Evolutionary conservation across 2,888 invertebrate genomes (phyloP), one percentile per base, ranked within the genome.

Genomic region (Hydroisotoma schaefferi): DNA sequence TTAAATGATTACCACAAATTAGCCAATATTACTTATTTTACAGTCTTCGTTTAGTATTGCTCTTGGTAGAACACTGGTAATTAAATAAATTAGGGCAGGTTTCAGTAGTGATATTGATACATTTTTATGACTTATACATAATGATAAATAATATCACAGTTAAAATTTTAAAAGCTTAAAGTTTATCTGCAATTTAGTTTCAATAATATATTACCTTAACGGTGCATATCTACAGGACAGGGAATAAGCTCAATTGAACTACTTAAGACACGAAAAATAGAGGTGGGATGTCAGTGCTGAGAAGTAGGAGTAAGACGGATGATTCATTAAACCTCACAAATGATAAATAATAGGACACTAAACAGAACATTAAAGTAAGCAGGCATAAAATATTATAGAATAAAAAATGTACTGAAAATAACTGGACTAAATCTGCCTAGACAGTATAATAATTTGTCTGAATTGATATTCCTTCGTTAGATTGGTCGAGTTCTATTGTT

Each of bases 291-390:
- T 59, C 58, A 54, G 58, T 53, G 58, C 26, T 37, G 53, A 59
- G 53, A 47, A 38, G 46, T 47, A 44, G 44, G 44, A 40, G 27
- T 40, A 44, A 38, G 44, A 52, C 44, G 33, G 58, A 58, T 53
- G 47, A 55, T 51, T 63, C 63, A 63, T 63, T 63, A 59, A 59
- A 51, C 57, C 51, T 46, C 57, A 56, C 43, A 49, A 52, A 40
- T 60, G 60, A 63, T 63, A 56, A 63, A 47, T 60, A 63, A 63
- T 63, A 60, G 59, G 57, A 57, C 54, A 63, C 48, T 63, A 63
- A 63, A 59, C 55, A 40, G 40, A 22, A 28, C 22, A 22, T 28
- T 20, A 55, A 55, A 22, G 44, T n/a, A 6, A n/a, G n/a, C 15
- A 44, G 44, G 12, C 23, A 44, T 44, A 44, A 44, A 23, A 23